Evolutionary conservation across 2,888 invertebrate genomes (phyloP), one percentile per base, ranked within the genome.

Genomic region (Eupithecia pulchellata): DNA sequence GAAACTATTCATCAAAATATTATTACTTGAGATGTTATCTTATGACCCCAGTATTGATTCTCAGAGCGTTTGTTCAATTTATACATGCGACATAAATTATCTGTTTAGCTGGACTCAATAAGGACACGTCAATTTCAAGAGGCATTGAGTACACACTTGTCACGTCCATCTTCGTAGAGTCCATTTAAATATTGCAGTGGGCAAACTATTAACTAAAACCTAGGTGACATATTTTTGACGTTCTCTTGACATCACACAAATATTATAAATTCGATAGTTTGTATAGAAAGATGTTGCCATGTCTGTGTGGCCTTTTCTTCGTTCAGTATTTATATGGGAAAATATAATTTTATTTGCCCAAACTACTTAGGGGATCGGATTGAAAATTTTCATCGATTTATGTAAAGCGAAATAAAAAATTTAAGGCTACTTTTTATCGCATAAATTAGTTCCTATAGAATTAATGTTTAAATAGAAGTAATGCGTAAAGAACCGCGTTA

Each of bases 21-120:
- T 61, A 61, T 61, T 61, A 20, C 57, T 58, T n/a, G n/a, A 25
- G 58, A 39, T 68, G 83, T 85, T 88, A 89, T 86, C 87, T 70
- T 76, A 57, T 89, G 88, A 89, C 89, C 88, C 88, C 86, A 88
- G 78, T 84, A 82, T 84, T 86, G 85, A 81, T 77, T 72, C 65
- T 73, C 27, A 72, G 76, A 69, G 64, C 86, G 84, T 89, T 89
- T 88, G 84, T 82, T 84, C 86, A 87, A 88, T 89, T 87, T 79
- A 77, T 87, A 88, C 86, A 61, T 20, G 36, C 36, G 71, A 75
- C 78, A 81, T 80, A 8, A 60, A 17, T 60, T 4, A 60, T n/a
- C 32, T 30, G 84, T 81, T 81, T 80, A 78, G 73, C 65, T 71
- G 76, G 77, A 80, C 77, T 78, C 66, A 74, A 70, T 80, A 82